Percentiles rank a stretch among this genome's conserved stretches.
These are phyloP conservation scores for Oryzias celebensis DNA, from an alignment of 2,113 vertebrate species.

Conservation along the genomic window DNA sequence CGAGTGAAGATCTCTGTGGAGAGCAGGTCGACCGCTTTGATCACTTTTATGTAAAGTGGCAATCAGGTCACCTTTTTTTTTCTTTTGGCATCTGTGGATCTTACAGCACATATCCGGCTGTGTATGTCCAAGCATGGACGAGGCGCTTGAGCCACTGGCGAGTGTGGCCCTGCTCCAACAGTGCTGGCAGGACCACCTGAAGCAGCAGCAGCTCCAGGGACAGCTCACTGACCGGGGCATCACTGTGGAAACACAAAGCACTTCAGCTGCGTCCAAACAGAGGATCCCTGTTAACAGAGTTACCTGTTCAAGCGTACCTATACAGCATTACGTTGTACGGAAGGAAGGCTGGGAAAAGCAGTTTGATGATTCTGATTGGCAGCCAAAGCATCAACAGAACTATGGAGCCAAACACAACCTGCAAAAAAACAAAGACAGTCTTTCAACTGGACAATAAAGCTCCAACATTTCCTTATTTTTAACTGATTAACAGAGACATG, in stretches of 20 bases:
- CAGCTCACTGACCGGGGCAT: slow-evolving; percentile 94
- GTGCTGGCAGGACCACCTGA: slow-evolving; percentile 92
- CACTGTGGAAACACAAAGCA: slow-evolving; percentile 72
- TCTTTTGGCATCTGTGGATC: slow-evolving; percentile 36
- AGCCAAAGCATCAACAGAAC: slow-evolving; percentile 98
- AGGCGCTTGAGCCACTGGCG: slow-evolving; percentile 96
- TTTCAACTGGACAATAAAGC: background rate
- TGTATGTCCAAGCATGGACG: slow-evolving; percentile 93
- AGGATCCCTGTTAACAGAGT: too few species aligned
- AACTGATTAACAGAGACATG: too few species aligned
- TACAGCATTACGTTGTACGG: slow-evolving; percentile 99
- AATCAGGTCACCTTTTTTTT: background rate
- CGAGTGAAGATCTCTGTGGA: slow-evolving; percentile 91
- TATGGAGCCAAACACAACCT: slow-evolving; percentile 98
- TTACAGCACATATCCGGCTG: slow-evolving; percentile 90
- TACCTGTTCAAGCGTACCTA: slow-evolving; percentile 77
- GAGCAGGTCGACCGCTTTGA: background rate
- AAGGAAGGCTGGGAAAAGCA: slow-evolving; percentile 88
- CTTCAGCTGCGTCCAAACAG: too few species aligned
- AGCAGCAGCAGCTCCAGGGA: slow-evolving; percentile 93
- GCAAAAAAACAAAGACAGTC: slow-evolving; percentile 16
- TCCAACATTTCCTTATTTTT: background rate
- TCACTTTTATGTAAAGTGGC: background rate
- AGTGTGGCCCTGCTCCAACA: slow-evolving; percentile 95
- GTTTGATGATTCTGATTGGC: slow-evolving; percentile 92